Percentiles rank a stretch among this genome's conserved stretches.
Conservation (phyloP, 2,797 vertebrate species). For the Champsocephalus esox region DNA sequence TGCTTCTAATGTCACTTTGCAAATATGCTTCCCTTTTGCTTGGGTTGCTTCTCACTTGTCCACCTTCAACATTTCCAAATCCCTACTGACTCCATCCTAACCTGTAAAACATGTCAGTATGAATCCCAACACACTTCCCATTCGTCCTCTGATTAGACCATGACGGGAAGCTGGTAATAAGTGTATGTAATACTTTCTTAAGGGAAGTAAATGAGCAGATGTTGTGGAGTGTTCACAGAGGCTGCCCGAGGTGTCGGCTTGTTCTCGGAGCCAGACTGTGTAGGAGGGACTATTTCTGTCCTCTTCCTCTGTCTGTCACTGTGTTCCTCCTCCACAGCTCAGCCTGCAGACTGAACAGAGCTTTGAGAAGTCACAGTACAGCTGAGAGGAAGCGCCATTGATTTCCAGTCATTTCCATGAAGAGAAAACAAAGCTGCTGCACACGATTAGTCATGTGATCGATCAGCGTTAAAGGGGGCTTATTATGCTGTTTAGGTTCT, state of each 20-base stretch:
- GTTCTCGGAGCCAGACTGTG: constrained; percentile 82
- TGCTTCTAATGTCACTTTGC: neutral
- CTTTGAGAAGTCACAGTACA: constrained; percentile 14
- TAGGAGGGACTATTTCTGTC: constrained; percentile 83
- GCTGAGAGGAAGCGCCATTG: constrained; percentile 27
- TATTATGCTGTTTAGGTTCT: neutral
- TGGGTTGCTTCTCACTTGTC: neutral
- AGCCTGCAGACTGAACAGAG: constrained; percentile 20
- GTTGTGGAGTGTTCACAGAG: constrained; percentile 62
- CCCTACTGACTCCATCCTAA: neutral
- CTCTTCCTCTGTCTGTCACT: constrained; percentile 28
- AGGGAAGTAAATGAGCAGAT: constrained; percentile 63
- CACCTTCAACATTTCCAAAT: neutral
- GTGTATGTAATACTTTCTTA: constrained; percentile 30
- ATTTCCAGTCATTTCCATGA: constrained; percentile 15
- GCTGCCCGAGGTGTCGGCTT: constrained; percentile 79
- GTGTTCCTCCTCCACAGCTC: constrained; percentile 25
- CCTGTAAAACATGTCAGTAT: constrained; percentile 7
- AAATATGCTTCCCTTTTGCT: neutral
- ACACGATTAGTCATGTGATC: neutral
- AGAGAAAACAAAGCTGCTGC: constrained; percentile 18
- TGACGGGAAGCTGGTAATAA: neutral
- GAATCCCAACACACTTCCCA: neutral
- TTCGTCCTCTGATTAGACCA: neutral
- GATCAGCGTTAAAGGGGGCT: neutral